Evolutionary conservation across 2,797 vertebrate species (phyloP).

Genomic region (Aldrovandia affinis): DNA sequence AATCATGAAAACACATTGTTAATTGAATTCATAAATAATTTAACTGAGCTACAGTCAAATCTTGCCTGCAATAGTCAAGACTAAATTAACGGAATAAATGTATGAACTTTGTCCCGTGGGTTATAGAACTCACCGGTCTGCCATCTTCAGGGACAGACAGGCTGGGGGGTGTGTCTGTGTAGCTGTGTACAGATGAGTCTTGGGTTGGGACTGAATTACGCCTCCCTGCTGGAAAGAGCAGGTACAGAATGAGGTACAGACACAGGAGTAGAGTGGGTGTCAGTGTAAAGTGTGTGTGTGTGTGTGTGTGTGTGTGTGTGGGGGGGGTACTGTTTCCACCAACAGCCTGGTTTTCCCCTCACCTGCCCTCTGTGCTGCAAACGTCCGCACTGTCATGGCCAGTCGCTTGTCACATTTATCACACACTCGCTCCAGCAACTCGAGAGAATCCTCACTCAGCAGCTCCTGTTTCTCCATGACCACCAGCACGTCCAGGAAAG

Average conservation of each 20-base stretch:
- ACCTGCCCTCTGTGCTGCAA: slow-evolving; percentile 39
- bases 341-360: not conserved
- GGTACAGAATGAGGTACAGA: not conserved
- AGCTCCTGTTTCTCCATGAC: slow-evolving; percentile 70
- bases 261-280: not conserved
- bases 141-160: not conserved
- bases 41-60: no score
- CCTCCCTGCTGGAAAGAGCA: not conserved
- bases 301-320: no score
- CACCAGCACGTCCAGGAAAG: slow-evolving; percentile 64
- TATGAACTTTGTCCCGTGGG: not conserved
- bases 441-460: slow-evolving; percentile 54
- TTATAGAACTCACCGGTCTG: not conserved
- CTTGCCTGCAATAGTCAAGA: no score
- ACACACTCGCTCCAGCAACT: slow-evolving; percentile 39
- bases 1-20: not conserved
- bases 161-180: not conserved
- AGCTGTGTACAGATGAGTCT: not conserved
- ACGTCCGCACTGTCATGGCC: slow-evolving; percentile 34
- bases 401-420: slow-evolving; percentile 46
- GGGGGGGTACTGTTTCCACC: not conserved
- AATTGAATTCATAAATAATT: not conserved
- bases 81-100: not conserved
- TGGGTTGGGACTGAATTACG: not conserved
- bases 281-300: no score